Evolutionary conservation across 2,113 vertebrate species (phyloP).

Genomic region (Speoplatyrhinus poulsoni): DNA sequence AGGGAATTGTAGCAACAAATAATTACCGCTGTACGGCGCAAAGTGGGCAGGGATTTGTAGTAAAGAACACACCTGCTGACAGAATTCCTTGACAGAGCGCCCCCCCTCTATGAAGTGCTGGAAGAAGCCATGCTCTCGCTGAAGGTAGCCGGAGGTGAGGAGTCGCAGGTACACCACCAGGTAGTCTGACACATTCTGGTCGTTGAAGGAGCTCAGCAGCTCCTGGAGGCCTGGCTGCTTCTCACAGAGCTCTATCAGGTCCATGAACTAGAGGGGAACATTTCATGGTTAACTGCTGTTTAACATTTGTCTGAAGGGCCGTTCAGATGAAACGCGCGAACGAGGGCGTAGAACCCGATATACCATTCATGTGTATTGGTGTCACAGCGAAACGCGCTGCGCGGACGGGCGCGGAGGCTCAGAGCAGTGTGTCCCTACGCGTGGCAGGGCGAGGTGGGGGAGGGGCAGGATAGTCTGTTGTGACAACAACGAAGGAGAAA

Average conservation of each 20-base stretch:
- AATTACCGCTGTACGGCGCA: too few species aligned
- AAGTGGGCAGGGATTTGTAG: neutral
- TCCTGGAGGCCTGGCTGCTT: slow-evolving; percentile 83
- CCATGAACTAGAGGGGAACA: slow-evolving; percentile 83
- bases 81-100: slow-evolving; percentile 90
- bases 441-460: too few species aligned
- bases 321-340: too few species aligned
- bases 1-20: too few species aligned
- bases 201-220: slow-evolving; percentile 88
- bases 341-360: too few species aligned
- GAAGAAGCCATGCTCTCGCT: slow-evolving; percentile 89
- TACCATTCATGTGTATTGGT: too few species aligned
- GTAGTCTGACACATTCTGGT: slow-evolving; percentile 93
- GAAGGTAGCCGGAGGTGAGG: slow-evolving; percentile 91
- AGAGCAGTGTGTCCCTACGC: too few species aligned
- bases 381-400: too few species aligned
- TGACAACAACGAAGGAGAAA: too few species aligned
- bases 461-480: too few species aligned
- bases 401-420: too few species aligned
- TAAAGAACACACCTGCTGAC: slow-evolving; percentile 83
- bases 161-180: slow-evolving; percentile 93
- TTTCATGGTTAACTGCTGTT: neutral
- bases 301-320: neutral
- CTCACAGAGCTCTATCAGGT: slow-evolving; percentile 90
- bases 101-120: slow-evolving; percentile 95